A percentile compares a stretch with the other conserved stretches of the same genome.
These are phyloP conservation scores for Lophotriccus pileatus DNA, from an alignment of 2,797 vertebrate genomes.

Conservation along the genomic window DNA sequence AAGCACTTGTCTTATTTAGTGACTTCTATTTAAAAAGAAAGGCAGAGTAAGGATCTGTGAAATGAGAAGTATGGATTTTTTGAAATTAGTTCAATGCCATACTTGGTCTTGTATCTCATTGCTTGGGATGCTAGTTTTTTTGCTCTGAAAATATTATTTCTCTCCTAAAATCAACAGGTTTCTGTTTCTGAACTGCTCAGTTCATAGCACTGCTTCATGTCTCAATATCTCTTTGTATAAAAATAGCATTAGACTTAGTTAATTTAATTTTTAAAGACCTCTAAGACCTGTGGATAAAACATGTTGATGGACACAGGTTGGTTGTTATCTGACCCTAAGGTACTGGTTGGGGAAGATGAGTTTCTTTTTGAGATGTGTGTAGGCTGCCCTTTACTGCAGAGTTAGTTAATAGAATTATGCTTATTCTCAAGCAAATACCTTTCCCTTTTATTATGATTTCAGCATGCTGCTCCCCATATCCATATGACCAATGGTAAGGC, in stretches of 20 bases:
- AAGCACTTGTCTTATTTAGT: neutral
- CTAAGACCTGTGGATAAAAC: neutral
- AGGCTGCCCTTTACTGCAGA: neutral
- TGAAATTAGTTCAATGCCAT: neutral
- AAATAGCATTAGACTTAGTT: neutral
- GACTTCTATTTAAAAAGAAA: neutral
- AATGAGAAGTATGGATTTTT: neutral
- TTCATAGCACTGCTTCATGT: neutral
- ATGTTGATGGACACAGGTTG: rapidly evolving
- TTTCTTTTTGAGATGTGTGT: neutral
- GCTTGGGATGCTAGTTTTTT: neutral
- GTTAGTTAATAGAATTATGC: neutral
- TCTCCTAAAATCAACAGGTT: neutral
- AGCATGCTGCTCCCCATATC: conserved; percentile 63
- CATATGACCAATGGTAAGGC: conserved; percentile 66
- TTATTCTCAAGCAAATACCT: neutral
- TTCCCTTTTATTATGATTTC: conserved; percentile 45
- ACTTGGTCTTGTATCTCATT: neutral
- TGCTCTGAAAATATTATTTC: neutral
- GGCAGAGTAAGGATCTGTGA: neutral
- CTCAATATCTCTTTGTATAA: neutral
- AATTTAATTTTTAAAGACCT: neutral
- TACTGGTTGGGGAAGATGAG: neutral
- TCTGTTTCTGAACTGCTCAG: neutral
- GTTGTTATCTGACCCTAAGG: neutral